Base-by-base conservation (phyloP, 2,888 invertebrate species). In the Endomychus coccineus region DNA sequence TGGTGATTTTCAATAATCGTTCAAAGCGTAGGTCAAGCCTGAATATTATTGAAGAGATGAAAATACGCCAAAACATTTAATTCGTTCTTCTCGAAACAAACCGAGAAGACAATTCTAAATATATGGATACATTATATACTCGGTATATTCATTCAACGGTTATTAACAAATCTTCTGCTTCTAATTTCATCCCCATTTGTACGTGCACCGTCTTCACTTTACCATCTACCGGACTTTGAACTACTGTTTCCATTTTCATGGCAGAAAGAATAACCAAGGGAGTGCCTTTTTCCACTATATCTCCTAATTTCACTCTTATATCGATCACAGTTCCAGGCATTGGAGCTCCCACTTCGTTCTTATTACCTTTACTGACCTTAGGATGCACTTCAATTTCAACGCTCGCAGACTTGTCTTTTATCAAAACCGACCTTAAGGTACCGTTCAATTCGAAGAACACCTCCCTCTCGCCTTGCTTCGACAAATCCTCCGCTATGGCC, bases 171-270 rank as follows among this genome's bases (percentile, higher is more conserved):
- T 97, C 97, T 51, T 94, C 94, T 28, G 94, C 95, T 65, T 94
- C 91, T 16, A 97, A 67, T 66, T 92, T 95, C 80, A 87, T 87
- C 46, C 87, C 87, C 56, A 83, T 78, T 4, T 69, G 71, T 40
- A 88, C 80, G 46, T 80, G 70, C 4, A 98, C 69, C 5, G 77
- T 71, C 57, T 80, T 80, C 35, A 98, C 71, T 35, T 74, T 76
- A 33, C 98, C 98, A 2, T 87, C 81, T 16, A 79, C 72, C 0
- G 96, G 95, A 1, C 96, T 83, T 62, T 96, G 96, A 0, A 95
- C 92, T 2, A 92, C 84, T 80, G 94, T 94, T 69, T 99, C 98
- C 97, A 98, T 98, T 70, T 99, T 98, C 97, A 99, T 98, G 15
- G 98, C 98, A 0, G 94, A 95, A 1, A 98, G 71, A 2, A 98